Evolutionary conservation across 2,888 invertebrate genomes (phyloP).

Genomic region (Atrina japonica): DNA sequence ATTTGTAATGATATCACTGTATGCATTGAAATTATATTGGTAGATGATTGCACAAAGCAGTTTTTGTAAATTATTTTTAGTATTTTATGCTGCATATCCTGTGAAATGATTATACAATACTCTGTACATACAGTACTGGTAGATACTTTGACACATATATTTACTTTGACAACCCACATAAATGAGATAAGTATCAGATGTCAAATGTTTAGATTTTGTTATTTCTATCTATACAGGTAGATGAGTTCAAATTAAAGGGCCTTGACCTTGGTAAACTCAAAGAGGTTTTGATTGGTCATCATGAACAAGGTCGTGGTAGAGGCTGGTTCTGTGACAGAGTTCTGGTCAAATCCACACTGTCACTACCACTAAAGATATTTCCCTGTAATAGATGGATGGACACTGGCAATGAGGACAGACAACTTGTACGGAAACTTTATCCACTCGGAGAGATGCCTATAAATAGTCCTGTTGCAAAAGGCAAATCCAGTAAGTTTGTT

Average conservation of each 20-base stretch:
- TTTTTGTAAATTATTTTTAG: too few species aligned
- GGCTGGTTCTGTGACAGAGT: conserved; percentile 73
- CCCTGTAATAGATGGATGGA: conserved; percentile 76
- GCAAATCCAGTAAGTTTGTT: conserved; percentile 48
- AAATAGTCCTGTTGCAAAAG: conserved; percentile 37
- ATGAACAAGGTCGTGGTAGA: conserved; percentile 64
- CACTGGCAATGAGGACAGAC: conserved; percentile 74
- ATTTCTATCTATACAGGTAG: conserved; percentile 61
- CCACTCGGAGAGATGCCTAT: conserved; percentile 59
- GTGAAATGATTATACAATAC: too few species aligned
- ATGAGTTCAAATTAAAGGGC: conserved; percentile 66
- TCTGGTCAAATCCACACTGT: conserved; percentile 60
- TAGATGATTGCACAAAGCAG: neutral
- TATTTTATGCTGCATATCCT: too few species aligned
- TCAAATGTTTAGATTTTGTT: too few species aligned
- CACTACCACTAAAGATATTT: conserved; percentile 61
- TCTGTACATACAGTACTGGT: too few species aligned
- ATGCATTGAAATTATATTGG: neutral
- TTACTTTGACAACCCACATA: too few species aligned
- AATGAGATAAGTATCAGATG: too few species aligned
- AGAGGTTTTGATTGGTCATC: conserved; percentile 69
- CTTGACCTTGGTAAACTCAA: conserved; percentile 66
- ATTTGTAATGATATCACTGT: too few species aligned
- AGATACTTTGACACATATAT: too few species aligned
- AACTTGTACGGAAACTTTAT: conserved; percentile 59